Evolutionary conservation across 2,888 invertebrate genomes (phyloP).

Genomic region (Alloplasta piceator): DNA sequence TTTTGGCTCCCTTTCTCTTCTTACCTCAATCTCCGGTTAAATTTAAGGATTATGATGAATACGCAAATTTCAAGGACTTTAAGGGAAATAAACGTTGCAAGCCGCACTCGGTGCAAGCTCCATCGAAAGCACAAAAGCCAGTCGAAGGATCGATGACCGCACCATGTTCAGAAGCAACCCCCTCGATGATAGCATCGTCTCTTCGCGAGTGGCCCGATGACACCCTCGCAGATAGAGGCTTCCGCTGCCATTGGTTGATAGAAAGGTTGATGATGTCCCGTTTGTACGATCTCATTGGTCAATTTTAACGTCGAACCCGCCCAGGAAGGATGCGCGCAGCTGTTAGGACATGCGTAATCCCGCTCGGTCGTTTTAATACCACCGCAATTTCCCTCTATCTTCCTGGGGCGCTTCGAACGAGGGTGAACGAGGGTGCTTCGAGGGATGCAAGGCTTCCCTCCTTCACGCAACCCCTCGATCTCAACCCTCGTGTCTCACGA

Average conservation of each 20-base stretch:
- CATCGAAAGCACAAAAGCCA: too few species aligned
- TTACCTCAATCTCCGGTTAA: too few species aligned
- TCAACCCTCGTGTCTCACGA: not conserved
- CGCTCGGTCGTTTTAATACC: constrained; percentile 61
- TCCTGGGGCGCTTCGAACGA: not conserved
- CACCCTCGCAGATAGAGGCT: constrained; percentile 77
- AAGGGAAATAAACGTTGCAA: too few species aligned
- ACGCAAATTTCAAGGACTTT: too few species aligned
- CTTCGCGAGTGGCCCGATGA: constrained; percentile 78
- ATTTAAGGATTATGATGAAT: too few species aligned
- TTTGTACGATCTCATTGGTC: constrained; percentile 76
- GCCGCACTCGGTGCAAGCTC: not conserved
- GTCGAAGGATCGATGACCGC: constrained; percentile 75
- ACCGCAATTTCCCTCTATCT: constrained; percentile 22
- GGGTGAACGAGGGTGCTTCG: not conserved
- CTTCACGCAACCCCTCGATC: constrained; percentile 35
- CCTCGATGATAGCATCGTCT: constrained; percentile 77
- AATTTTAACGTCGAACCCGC: constrained; percentile 70
- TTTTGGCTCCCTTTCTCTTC: too few species aligned
- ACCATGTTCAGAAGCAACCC: constrained; percentile 26
- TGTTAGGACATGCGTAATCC: constrained; percentile 81
- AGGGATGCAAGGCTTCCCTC: not conserved
- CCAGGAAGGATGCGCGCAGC: constrained; percentile 83
- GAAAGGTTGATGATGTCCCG: constrained; percentile 72
- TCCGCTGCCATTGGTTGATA: constrained; percentile 74